Evolutionary conservation across 2,888 invertebrate species (phyloP).

Genomic region (Lochmaea crataegi): DNA sequence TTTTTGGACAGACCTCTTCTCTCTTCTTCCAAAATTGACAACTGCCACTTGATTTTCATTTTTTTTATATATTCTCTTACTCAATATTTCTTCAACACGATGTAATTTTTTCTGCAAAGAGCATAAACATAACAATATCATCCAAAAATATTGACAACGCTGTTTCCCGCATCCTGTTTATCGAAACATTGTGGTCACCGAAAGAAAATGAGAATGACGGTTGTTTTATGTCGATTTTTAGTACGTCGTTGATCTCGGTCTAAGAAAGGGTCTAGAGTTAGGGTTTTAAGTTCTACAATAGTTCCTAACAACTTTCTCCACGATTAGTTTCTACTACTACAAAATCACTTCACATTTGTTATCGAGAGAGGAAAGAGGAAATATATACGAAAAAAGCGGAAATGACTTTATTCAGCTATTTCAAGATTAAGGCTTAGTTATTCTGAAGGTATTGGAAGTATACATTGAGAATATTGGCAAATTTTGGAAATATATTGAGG

Average conservation of each 20-base stretch:
- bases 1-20: no score
- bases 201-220: conserved; percentile 53
- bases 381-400: background rate
- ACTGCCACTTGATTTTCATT: no score
- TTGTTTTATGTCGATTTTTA: conserved; percentile 58
- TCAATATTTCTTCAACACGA: background rate
- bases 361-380: background rate
- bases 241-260: conserved; percentile 54
- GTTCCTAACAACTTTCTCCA: conserved; percentile 37
- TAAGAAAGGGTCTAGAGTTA: conserved; percentile 50
- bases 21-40: no score
- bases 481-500: no score
- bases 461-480: no score
- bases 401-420: background rate
- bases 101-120: background rate
- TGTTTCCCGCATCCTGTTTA: conserved; percentile 41
- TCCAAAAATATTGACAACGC: background rate
- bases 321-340: conserved; percentile 38
- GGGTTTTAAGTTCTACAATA: conserved; percentile 38
- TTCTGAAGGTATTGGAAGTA: no score
- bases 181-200: conserved; percentile 49
- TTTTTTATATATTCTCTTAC: background rate
- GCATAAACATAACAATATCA: background rate
- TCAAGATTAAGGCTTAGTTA: no score
- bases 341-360: conserved; percentile 23